Base-by-base conservation (phyloP, 1,140 invertebrate genomes). In the Lethocerus indicus region DNA sequence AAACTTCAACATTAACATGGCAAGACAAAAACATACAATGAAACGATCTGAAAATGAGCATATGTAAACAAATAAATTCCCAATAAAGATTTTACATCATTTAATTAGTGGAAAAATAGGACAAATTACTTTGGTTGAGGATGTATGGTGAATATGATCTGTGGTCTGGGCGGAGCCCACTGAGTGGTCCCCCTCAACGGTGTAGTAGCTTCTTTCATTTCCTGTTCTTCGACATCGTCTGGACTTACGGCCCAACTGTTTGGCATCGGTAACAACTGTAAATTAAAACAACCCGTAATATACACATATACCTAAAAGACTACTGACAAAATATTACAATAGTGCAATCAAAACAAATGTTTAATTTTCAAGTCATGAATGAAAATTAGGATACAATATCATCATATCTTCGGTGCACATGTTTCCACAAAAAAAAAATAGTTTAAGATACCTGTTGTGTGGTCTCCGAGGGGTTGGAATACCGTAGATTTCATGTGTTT, bases 141-240 rank as follows among this genome's bases (percentile, higher is more conserved):
- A 66, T 87, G 83, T 47, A 81, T 66, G 13, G 80, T 86, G 58
- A 87, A 87, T 49, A 89, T 87, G 47, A 90, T 82, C 63, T 90
- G 87, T 14, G 81, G 72, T 51, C 87, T 66, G 0, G 85, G 86
- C 14, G 87, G 87, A 0, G 87, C 86, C 87, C 87, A 90, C 56
- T 83, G 80, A 26, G 68, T 57, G 12, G 82, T 88, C 12, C 87
- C 87, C 20, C 87, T 63, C 4, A 85, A 57, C 13, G 40, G 25
- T 24, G 72, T 61, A 36, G 74, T 75, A 51, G 72, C 57, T 45
- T 65, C 57, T 32, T 63, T 62, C 23, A 64, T 60, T 27, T 67
- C 62, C 21, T 61, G 56, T 50, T 69, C 64, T 20, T 63, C 58
- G n/a, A 55, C 54, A 44, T 76, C 71, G 61, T 82, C 76, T 12